Percentiles rank a stretch among this genome's conserved stretches.
Conservation (phyloP, 2,113 vertebrate genomes). For the Sphaerodactylus townsendi region DNA sequence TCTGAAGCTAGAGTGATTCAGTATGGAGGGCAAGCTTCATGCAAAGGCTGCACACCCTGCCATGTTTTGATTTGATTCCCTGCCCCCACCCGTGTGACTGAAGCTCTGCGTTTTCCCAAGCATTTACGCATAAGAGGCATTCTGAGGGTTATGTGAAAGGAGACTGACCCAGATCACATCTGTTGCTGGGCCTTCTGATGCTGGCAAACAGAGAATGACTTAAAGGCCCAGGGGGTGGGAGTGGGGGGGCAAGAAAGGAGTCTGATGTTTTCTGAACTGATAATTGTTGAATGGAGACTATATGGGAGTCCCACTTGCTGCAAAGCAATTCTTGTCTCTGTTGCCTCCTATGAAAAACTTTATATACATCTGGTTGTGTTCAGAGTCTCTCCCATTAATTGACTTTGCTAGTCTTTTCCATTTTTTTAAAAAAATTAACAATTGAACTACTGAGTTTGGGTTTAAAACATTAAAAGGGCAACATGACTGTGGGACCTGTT, state of each 20-base stretch:
- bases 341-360: background rate
- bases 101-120: constrained; percentile 13
- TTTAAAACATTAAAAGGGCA: background rate
- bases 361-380: background rate
- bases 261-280: background rate
- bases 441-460: background rate
- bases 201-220: background rate
- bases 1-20: background rate
- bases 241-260: background rate
- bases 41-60: background rate
- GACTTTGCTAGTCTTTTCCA: background rate
- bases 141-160: constrained; percentile 17
- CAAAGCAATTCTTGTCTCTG: background rate
- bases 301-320: background rate
- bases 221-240: background rate
- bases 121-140: background rate
- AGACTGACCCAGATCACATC: background rate
- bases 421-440: background rate
- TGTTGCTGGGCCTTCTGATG: background rate
- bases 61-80: constrained; percentile 14
- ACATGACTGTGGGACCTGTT: background rate
- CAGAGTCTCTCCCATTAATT: background rate
- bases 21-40: background rate
- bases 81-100: constrained; percentile 17
- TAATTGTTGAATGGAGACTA: background rate